Base-by-base conservation (phyloP, 1,140 invertebrate genomes). In the Branchinecta lindahli region DNA sequence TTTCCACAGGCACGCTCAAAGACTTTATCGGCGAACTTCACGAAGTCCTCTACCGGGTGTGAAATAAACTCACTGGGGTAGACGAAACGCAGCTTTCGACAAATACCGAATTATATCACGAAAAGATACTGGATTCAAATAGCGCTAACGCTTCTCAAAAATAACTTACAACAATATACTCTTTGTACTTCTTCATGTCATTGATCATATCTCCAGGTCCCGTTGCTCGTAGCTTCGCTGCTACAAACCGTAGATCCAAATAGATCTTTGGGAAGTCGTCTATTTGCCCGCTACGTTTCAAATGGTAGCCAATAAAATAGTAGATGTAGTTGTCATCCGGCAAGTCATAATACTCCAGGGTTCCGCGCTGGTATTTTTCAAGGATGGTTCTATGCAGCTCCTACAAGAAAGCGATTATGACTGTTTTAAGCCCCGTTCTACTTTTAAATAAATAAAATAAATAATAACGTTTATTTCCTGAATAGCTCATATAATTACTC, bases 251-350 rank as follows among this genome's bases (percentile, higher is more conserved):
- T 66, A 87, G 82, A 75, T 86, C 77, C 0, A 85, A 76, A 75
- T 83, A 86, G 7, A 85, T 73, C 9, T 73, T 74, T 3, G 78
- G 76, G 74, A 86, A 85, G 46, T 83, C 75, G 4, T 77, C 70
- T 7, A 44, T 67, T 52, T 81, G 72, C 44, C 80, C 72, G 0
- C 80, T 77, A 70, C 81, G 77, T 71, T 82, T 77, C 3, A 87
- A 73, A 73, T 87, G 86, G 74, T 86, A 81, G 0, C 84, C 85
- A 68, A 87, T 80, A 66, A 83, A 84, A 18, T 80, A 82, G 72
- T 83, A 83, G 70, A 84, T 85, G 72, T 87, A 87, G 72, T 82
- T 81, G 70, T 86, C 85, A 69, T 83, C 73, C 0, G 83, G 82
- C 8, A 85, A 75, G 70, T 81, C 78, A 12, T 78, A 78, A 70